These are phyloP conservation scores for Isaurus tuberculatus DNA, from an alignment of 92 coral and sea anemone genomes.

Conservation along the genomic window DNA sequence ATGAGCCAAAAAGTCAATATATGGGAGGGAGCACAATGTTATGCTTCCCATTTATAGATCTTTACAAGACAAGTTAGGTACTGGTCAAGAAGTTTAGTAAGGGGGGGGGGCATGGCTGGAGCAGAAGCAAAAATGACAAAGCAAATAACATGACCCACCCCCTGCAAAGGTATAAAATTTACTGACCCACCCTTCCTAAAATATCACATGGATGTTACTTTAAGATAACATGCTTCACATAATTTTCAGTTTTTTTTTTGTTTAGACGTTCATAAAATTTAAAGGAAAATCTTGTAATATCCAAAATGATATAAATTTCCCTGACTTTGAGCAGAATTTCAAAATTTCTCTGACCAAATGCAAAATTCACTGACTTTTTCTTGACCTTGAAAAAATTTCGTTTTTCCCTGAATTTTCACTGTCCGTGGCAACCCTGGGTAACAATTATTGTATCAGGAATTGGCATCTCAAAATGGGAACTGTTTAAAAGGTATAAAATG, in stretches of 20 bases:
- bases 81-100: slow-evolving; percentile 16
- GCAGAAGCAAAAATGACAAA: slow-evolving; percentile 26
- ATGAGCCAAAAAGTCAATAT: slow-evolving; percentile 19
- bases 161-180: neutral
- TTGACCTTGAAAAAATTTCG: no score
- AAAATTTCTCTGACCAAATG: no score
- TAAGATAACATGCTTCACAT: neutral
- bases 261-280: no score
- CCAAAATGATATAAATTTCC: no score
- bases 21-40: slow-evolving; percentile 28
- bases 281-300: no score
- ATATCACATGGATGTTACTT: slow-evolving; percentile 7
- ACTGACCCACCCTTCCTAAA: slow-evolving; percentile 6
- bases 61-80: slow-evolving; percentile 43
- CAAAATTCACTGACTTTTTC: no score
- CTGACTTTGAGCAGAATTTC: no score
- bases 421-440: neutral
- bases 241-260: no score
- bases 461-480: slow-evolving; percentile 49
- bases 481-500: slow-evolving; percentile 39
- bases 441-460: slow-evolving; percentile 52
- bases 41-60: slow-evolving; percentile 50
- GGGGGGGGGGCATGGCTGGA: slow-evolving; percentile 18
- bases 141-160: slow-evolving; percentile 33
- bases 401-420: neutral